Conservation (phyloP, 2,888 invertebrate species). For the Temnothorax rugatulus region DNA sequence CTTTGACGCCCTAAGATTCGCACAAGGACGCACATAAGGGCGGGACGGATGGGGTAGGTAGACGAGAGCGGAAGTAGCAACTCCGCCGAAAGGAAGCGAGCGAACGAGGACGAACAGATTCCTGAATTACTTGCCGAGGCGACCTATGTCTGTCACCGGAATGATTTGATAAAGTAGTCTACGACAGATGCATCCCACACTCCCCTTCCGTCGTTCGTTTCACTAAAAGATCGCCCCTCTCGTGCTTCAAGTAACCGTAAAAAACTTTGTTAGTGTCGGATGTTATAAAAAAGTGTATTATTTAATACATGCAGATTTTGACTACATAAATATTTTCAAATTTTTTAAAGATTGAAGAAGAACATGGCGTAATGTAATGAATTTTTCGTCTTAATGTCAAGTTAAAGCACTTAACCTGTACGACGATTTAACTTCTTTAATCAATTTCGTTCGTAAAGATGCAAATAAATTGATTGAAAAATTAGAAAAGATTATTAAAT, state of each 20-base stretch:
- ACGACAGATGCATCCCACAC: constrained; percentile 64
- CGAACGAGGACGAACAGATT: constrained; percentile 47
- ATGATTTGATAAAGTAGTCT: constrained; percentile 72
- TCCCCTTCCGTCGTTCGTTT: constrained; percentile 1
- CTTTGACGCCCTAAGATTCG: constrained; percentile 64
- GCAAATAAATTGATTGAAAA: neutral
- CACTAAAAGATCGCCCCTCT: neutral
- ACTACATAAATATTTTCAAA: neutral
- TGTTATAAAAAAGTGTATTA: constrained; percentile 63
- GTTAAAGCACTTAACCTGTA: neutral
- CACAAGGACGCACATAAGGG: constrained; percentile 37
- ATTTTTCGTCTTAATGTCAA: neutral
- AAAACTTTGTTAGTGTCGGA: constrained; percentile 62
- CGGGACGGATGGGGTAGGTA: constrained; percentile 25
- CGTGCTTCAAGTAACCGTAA: constrained; percentile 65
- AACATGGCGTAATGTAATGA: neutral
- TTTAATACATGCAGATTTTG: constrained; percentile 48
- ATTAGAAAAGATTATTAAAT: neutral
- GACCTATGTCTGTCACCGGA: constrained; percentile 67
- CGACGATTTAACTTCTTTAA: neutral
- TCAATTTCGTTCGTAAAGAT: neutral
- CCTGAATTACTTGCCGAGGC: constrained; percentile 65
- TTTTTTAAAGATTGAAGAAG: neutral
- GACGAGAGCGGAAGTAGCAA: constrained; percentile 29
- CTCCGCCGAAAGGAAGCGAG: constrained; percentile 11